These are phyloP conservation scores for Moxostoma hubbsi DNA, from an alignment of 2,797 vertebrate genomes.

Conservation along the genomic window DNA sequence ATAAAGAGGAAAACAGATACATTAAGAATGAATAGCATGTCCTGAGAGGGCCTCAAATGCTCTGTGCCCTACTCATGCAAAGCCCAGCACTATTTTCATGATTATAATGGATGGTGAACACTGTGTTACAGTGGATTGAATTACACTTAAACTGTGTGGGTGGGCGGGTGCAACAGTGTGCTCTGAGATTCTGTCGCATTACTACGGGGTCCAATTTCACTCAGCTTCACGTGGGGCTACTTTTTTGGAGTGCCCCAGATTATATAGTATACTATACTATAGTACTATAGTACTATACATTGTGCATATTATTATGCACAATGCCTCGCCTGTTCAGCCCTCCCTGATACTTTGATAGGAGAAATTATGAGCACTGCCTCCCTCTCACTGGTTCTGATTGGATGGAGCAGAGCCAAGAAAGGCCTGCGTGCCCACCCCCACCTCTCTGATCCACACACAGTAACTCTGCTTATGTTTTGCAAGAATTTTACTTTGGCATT, in stretches of 20 bases:
- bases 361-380: constrained; percentile 48
- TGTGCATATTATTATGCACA: no score
- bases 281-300: no score
- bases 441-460: constrained; percentile 64
- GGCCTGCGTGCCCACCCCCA: constrained; percentile 61
- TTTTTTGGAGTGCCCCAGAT: constrained; percentile 9
- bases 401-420: constrained; percentile 52
- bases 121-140: constrained; percentile 42
- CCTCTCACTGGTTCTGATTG: constrained; percentile 61
- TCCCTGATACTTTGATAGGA: constrained; percentile 62
- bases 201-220: constrained; percentile 30
- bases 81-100: constrained; percentile 57
- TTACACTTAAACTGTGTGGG: constrained; percentile 46
- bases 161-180: neutral
- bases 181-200: constrained; percentile 6
- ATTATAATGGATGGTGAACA: constrained; percentile 54
- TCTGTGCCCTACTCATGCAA: constrained; percentile 26
- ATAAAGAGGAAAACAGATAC: constrained; percentile 54
- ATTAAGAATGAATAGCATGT: constrained; percentile 66
- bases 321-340: constrained; percentile 20
- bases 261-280: no score
- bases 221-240: constrained; percentile 12
- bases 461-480: constrained; percentile 75
- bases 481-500: constrained; percentile 71
- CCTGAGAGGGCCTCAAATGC: constrained; percentile 55